phyloP scores from a whole-genome alignment of 1,140 invertebrate species.

The Holcopasites calliopsidis region DNA sequence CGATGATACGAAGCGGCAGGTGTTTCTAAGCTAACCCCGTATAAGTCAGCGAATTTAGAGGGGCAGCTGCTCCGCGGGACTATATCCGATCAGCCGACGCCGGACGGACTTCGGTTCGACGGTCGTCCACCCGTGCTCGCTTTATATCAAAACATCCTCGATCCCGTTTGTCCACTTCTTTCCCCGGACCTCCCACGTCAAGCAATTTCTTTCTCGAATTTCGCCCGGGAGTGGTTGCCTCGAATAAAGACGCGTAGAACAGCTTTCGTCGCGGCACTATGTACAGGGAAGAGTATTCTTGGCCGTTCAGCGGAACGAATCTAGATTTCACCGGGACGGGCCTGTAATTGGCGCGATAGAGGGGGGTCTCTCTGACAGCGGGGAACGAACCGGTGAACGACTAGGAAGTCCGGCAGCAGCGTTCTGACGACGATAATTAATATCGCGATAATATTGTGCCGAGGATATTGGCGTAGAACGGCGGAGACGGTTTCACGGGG shows the following conservation, averaged over 20 bases:
- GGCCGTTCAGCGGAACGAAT: slow-evolving; percentile 25
- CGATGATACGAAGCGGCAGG: slow-evolving; percentile 39
- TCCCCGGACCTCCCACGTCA: slow-evolving; percentile 23
- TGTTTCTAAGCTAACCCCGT: slow-evolving; percentile 38
- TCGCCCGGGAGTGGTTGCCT: no score
- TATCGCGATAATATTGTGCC: slow-evolving; percentile 60
- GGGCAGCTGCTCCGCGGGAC: slow-evolving; percentile 29
- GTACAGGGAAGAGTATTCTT: background rate
- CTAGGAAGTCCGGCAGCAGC: slow-evolving; percentile 13
- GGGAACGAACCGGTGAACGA: slow-evolving; percentile 22
- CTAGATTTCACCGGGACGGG: background rate
- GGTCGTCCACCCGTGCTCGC: slow-evolving; percentile 3
- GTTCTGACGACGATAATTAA: slow-evolving; percentile 60
- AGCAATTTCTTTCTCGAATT: background rate
- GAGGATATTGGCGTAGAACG: slow-evolving; percentile 29
- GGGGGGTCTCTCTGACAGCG: background rate
- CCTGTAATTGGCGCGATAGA: slow-evolving; percentile 16
- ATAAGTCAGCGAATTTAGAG: slow-evolving; percentile 24
- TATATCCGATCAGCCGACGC: slow-evolving; percentile 45
- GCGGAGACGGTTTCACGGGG: background rate
- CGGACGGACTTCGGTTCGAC: slow-evolving; percentile 41
- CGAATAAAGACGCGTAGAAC: background rate
- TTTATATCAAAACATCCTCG: slow-evolving; percentile 8
- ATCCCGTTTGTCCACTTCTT: slow-evolving; percentile 14
- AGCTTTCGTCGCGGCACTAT: background rate